Conservation (phyloP, 2,888 invertebrate species). For the Cryptocephalus moraei region DNA sequence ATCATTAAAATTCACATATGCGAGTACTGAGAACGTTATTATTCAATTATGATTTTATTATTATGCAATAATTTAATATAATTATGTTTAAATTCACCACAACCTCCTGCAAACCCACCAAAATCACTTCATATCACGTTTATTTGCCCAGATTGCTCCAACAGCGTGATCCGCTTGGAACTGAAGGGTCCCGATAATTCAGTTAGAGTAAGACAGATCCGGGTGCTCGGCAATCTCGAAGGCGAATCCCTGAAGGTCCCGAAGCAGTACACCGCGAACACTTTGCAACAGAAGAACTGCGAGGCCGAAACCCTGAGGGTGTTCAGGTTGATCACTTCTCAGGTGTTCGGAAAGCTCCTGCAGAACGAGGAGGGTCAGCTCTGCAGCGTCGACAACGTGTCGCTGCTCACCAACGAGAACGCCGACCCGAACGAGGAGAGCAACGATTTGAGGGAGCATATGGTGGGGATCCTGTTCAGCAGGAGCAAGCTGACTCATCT, state of each 20-base stretch:
- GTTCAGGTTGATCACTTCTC: constrained; percentile 82
- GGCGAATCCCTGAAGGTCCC: constrained; percentile 44
- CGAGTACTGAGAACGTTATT: too few species aligned
- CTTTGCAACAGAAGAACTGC: constrained; percentile 76
- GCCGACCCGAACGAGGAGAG: constrained; percentile 40
- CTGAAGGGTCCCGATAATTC: constrained; percentile 87
- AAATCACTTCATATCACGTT: too few species aligned
- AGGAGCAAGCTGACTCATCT: constrained; percentile 86
- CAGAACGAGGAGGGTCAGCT: constrained; percentile 49
- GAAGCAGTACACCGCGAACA: constrained; percentile 43
- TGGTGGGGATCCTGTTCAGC: constrained; percentile 93
- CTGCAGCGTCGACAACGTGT: constrained; percentile 21
- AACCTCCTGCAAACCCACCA: too few species aligned
- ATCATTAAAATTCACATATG: too few species aligned
- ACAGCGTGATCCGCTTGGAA: constrained; percentile 64
- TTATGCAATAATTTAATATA: too few species aligned
- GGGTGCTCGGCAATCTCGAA: constrained; percentile 54
- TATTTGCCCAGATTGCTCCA: constrained; percentile 23
- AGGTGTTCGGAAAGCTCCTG: constrained; percentile 80
- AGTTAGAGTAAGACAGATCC: constrained; percentile 77
- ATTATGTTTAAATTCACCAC: too few species aligned
- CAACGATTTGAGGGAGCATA: constrained; percentile 72
- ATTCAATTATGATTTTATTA: too few species aligned
- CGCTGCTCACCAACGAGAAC: constrained; percentile 29
- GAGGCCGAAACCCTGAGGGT: constrained; percentile 88